phyloP scores from a whole-genome alignment of 2,113 vertebrate genomes.

The Ceyx melanurus region DNA sequence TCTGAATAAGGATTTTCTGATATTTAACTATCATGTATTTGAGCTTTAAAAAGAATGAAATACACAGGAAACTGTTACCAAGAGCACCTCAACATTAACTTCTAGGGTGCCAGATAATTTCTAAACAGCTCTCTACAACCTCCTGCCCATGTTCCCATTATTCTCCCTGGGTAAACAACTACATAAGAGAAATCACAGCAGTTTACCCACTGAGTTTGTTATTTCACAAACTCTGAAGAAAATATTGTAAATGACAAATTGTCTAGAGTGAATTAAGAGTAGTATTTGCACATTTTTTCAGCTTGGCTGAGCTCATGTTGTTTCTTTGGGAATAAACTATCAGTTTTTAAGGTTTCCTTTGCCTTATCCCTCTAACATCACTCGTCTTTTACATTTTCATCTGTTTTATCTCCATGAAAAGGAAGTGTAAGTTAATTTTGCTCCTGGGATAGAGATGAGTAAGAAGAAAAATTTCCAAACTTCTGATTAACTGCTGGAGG shows the following conservation, averaged over 20 bases:
- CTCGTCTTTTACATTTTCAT: slow-evolving; percentile 33
- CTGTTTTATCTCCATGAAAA: slow-evolving; percentile 14
- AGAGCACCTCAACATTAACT: background rate
- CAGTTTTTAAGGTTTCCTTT: slow-evolving; percentile 59
- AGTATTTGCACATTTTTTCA: slow-evolving; percentile 65
- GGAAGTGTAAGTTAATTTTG: slow-evolving; percentile 70
- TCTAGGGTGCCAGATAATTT: slow-evolving; percentile 4
- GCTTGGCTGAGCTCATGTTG: slow-evolving; percentile 38
- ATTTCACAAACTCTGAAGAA: slow-evolving; percentile 63
- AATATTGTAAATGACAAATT: slow-evolving; percentile 55
- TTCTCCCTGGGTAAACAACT: background rate
- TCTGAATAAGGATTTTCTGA: background rate
- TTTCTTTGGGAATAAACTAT: slow-evolving; percentile 72
- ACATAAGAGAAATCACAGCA: slow-evolving; percentile 28
- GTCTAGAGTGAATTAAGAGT: slow-evolving; percentile 68
- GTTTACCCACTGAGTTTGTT: background rate
- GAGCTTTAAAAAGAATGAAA: background rate
- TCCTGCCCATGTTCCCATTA: background rate
- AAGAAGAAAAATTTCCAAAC: slow-evolving; percentile 68
- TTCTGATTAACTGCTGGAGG: slow-evolving; percentile 48
- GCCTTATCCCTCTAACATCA: slow-evolving; percentile 67
- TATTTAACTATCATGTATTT: background rate
- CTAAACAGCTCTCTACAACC: background rate
- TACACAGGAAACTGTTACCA: background rate
- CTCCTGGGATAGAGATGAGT: slow-evolving; percentile 51